These are phyloP conservation scores for Drosophila parthenogenetica DNA, from an alignment of 2,888 invertebrate species.

Conservation along the genomic window DNA sequence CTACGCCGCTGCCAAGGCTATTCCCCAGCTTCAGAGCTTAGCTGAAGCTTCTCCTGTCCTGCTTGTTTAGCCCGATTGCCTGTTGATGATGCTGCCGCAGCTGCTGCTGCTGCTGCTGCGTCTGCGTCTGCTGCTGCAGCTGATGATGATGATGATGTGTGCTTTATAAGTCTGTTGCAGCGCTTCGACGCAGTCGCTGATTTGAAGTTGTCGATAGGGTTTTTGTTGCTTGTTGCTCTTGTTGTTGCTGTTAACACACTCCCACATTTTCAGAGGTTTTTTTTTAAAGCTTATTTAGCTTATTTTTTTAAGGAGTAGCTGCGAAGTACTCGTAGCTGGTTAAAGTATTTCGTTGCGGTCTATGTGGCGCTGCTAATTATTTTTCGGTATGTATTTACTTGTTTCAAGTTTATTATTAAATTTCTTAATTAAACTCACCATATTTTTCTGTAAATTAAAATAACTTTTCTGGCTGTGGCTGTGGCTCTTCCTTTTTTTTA, in stretches of 20 bases:
- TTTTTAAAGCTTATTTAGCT: slow-evolving; percentile 21
- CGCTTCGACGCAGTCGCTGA: slow-evolving; percentile 68
- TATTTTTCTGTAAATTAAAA: too few species aligned
- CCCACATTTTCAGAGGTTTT: slow-evolving; percentile 64
- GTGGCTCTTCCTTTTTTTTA: too few species aligned
- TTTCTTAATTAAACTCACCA: background rate
- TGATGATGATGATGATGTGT: slow-evolving; percentile 74
- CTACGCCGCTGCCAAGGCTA: slow-evolving; percentile 77
- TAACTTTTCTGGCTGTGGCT: too few species aligned
- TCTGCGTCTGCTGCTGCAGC: slow-evolving; percentile 39
- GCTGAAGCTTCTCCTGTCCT: slow-evolving; percentile 43
- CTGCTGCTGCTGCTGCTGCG: slow-evolving; percentile 23
- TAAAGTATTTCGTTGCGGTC: slow-evolving; percentile 13
- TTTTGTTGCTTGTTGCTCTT: slow-evolving; percentile 59
- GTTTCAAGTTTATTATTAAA: background rate
- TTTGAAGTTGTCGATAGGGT: slow-evolving; percentile 68
- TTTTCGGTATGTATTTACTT: background rate
- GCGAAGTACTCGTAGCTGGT: slow-evolving; percentile 25
- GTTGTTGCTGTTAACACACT: slow-evolving; percentile 78
- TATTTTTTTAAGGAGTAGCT: slow-evolving; percentile 37
- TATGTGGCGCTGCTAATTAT: slow-evolving; percentile 3
- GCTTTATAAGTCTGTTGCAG: slow-evolving; percentile 73
- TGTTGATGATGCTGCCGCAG: slow-evolving; percentile 51
- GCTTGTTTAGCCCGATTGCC: slow-evolving; percentile 58
- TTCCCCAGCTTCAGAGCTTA: slow-evolving; percentile 41